Conservation (phyloP, 2,888 invertebrate genomes). For the Sinopyrophorus schimmeli region DNA sequence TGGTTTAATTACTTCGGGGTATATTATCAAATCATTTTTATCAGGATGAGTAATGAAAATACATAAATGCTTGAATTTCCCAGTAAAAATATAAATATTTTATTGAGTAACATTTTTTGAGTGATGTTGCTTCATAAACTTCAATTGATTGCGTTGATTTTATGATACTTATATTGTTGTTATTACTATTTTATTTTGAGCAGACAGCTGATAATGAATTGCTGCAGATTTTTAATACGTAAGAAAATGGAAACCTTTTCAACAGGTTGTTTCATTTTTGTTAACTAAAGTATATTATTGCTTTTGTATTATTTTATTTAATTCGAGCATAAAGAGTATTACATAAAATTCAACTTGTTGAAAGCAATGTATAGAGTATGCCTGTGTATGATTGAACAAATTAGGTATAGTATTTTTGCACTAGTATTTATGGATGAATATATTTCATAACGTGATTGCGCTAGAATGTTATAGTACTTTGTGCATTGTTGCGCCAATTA, state of each 20-base stretch:
- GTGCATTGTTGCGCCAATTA: constrained; percentile 39
- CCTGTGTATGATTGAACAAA: constrained; percentile 38
- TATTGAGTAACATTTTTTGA: constrained; percentile 9
- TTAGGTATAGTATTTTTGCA: constrained; percentile 56
- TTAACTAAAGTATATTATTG: constrained; percentile 2
- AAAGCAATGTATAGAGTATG: constrained; percentile 39
- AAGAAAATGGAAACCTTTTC: constrained; percentile 6
- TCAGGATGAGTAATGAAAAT: too few relatives aligned
- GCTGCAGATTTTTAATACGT: constrained; percentile 1
- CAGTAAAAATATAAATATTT: constrained; percentile 17
- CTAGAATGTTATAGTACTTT: constrained; percentile 41
- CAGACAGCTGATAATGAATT: constrained; percentile 2
- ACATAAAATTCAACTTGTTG: constrained; percentile 37
- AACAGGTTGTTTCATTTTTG: constrained; percentile 22
- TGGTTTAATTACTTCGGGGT: too few relatives aligned
- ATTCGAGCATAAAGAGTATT: constrained; percentile 23
- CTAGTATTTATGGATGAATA: constrained; percentile 54
- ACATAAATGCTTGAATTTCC: constrained; percentile 28
- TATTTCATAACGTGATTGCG: constrained; percentile 50
- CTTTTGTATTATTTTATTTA: constrained; percentile 7
- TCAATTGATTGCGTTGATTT: too few relatives aligned
- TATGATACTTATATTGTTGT: too few relatives aligned
- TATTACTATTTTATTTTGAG: not conserved
- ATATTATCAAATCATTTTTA: too few relatives aligned
- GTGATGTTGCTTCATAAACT: not conserved